Conservation (phyloP, 2,113 vertebrate species). For the Seriola rivoliana region DNA sequence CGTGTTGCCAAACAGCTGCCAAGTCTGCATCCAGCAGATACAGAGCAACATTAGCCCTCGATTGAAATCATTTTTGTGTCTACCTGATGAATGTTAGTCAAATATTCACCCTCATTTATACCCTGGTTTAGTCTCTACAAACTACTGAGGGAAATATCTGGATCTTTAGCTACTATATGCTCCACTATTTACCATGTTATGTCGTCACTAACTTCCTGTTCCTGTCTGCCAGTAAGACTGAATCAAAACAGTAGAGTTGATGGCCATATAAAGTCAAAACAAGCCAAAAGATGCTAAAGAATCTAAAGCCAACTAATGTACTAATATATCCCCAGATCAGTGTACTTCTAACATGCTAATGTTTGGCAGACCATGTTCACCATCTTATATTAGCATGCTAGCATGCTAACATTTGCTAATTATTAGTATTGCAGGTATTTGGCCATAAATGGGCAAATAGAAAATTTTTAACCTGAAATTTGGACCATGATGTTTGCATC, state of each 20-base stretch:
- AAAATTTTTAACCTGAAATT: background rate
- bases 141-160: background rate
- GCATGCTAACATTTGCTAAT: too few species aligned
- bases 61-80: background rate
- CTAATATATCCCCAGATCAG: too few species aligned
- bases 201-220: background rate
- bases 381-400: too few species aligned
- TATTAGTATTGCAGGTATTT: too few species aligned
- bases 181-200: background rate
- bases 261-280: too few species aligned
- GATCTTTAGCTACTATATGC: background rate
- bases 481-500: background rate
- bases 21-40: background rate
- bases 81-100: slow-evolving; percentile 9
- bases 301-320: too few species aligned
- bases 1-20: background rate
- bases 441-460: background rate
- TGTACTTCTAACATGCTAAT: too few species aligned
- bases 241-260: too few species aligned
- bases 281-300: too few species aligned
- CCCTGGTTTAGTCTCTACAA: background rate
- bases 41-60: background rate
- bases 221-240: background rate
- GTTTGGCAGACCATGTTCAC: too few species aligned
- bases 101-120: background rate